These are phyloP conservation scores for Prochilodus magdalenae DNA, from an alignment of 2,113 vertebrate species.

Conservation along the genomic window DNA sequence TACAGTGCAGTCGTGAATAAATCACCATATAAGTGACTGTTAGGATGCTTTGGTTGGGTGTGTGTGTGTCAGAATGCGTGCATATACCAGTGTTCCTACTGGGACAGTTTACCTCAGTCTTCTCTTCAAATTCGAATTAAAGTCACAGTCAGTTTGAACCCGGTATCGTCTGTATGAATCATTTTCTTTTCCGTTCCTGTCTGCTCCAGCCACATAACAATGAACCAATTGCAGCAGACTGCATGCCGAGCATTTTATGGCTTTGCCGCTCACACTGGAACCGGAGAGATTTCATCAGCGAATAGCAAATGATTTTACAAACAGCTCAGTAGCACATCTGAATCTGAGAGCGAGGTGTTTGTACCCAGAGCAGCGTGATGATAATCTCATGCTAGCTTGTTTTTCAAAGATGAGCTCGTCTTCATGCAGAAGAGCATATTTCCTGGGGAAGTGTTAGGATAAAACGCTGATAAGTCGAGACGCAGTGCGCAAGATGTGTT, in stretches of 20 bases:
- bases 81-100: slow-evolving; percentile 1
- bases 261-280: slow-evolving; percentile 35
- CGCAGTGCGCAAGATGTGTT: slow-evolving; percentile 10
- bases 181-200: background rate
- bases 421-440: slow-evolving; percentile 37
- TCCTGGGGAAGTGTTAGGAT: slow-evolving; percentile 19
- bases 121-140: slow-evolving; percentile 23
- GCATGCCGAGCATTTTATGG: slow-evolving; percentile 43
- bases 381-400: slow-evolving; percentile 53
- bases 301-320: slow-evolving; percentile 55
- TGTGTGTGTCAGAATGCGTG: slow-evolving; percentile 18
- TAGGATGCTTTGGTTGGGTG: slow-evolving; percentile 7
- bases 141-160: background rate
- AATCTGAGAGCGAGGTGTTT: slow-evolving; percentile 39
- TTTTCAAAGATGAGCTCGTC: slow-evolving; percentile 28
- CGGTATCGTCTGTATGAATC: slow-evolving; percentile 34
- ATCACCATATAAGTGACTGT: background rate
- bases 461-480: slow-evolving; percentile 35
- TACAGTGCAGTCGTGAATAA: too few species aligned
- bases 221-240: slow-evolving; percentile 12
- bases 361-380: slow-evolving; percentile 46
- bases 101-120: slow-evolving; percentile 12
- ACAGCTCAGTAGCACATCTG: slow-evolving; percentile 24
- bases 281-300: slow-evolving; percentile 36
- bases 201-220: slow-evolving; percentile 27